These are phyloP conservation scores for Smutsia temminckii DNA, from an alignment of 2,797 vertebrate genomes.

Conservation along the genomic window DNA sequence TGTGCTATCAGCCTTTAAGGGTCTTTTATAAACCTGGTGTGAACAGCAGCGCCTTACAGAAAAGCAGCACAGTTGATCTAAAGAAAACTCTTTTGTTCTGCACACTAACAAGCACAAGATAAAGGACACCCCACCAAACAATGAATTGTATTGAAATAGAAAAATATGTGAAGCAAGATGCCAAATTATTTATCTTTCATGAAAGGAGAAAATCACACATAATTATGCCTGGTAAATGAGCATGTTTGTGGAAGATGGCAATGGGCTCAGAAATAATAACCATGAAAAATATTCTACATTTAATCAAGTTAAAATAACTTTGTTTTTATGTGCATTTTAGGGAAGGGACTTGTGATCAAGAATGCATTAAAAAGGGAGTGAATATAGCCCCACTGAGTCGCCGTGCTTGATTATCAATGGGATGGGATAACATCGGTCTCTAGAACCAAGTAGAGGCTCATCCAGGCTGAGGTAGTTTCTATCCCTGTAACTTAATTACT, in stretches of 20 bases:
- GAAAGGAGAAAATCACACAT: slow-evolving; percentile 81
- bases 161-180: slow-evolving; percentile 73
- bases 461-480: slow-evolving; percentile 49
- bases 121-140: slow-evolving; percentile 70
- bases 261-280: slow-evolving; percentile 71
- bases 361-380: slow-evolving; percentile 14
- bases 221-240: slow-evolving; percentile 82
- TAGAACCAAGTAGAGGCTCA: not conserved
- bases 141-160: slow-evolving; percentile 74
- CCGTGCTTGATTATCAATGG: not conserved
- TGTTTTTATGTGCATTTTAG: slow-evolving; percentile 72
- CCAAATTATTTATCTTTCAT: slow-evolving; percentile 84
- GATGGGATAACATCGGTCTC: not conserved
- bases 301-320: slow-evolving; percentile 73
- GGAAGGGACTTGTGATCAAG: slow-evolving; percentile 57
- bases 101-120: slow-evolving; percentile 55
- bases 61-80: slow-evolving; percentile 71
- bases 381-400: not conserved
- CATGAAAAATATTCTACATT: slow-evolving; percentile 69
- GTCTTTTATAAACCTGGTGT: slow-evolving; percentile 65
- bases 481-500: slow-evolving; percentile 62
- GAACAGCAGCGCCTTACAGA: slow-evolving; percentile 57
- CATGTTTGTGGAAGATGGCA: slow-evolving; percentile 74
- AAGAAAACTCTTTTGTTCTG: slow-evolving; percentile 67
- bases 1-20: slow-evolving; percentile 64